Conservation (phyloP, 2,113 vertebrate genomes). For the Siniperca chuatsi region DNA sequence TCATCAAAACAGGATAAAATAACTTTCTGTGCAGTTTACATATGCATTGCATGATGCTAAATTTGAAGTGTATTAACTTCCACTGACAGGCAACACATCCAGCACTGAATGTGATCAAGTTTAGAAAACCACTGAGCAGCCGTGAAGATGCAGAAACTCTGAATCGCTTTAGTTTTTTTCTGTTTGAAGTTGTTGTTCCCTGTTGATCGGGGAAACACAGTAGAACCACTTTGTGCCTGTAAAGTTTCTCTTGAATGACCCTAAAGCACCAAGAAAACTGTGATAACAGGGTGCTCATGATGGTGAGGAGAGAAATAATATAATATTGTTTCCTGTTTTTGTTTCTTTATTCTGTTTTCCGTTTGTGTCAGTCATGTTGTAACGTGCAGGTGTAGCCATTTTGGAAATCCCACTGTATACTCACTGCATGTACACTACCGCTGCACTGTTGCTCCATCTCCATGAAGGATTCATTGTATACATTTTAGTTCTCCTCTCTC, state of each 20-base stretch:
- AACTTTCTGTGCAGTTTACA: not conserved
- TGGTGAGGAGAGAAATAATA: slow-evolving; percentile 59
- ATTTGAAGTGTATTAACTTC: not conserved
- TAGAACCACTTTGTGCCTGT: slow-evolving; percentile 54
- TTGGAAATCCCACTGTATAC: slow-evolving; percentile 1
- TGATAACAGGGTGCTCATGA: slow-evolving; percentile 43
- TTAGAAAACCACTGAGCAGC: slow-evolving; percentile 15
- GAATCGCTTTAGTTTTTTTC: not conserved
- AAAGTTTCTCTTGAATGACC: slow-evolving; percentile 69
- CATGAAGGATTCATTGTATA: not conserved
- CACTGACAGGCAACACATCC: not conserved
- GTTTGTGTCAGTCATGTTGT: not conserved
- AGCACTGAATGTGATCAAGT: slow-evolving; percentile 24
- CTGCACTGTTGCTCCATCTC: slow-evolving; percentile 1
- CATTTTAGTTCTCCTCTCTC: not conserved
- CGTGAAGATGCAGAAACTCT: slow-evolving; percentile 6
- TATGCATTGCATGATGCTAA: not conserved
- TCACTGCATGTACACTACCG: not conserved
- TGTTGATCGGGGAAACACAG: slow-evolving; percentile 54
- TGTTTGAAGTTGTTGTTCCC: slow-evolving; percentile 12
- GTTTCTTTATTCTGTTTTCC: not conserved
- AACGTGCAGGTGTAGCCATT: not conserved
- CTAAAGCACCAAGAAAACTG: slow-evolving; percentile 40
- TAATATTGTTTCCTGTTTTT: not conserved
- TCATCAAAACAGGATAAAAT: not conserved